phyloP scores from a whole-genome alignment of 2,888 invertebrate species.

The Drosophila antonietae region DNA sequence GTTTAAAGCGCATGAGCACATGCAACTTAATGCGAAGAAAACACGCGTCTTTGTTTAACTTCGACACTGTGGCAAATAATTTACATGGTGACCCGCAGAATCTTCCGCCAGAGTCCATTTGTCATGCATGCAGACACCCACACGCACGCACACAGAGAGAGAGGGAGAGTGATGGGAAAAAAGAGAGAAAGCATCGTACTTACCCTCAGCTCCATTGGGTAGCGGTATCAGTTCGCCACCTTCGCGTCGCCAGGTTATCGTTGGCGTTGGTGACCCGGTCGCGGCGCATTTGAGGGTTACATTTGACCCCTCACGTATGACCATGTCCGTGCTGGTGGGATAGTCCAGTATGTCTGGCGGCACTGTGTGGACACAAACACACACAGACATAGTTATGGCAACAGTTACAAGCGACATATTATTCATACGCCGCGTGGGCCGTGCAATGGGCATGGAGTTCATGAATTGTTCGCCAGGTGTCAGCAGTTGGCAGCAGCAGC shows the following conservation, averaged over 20 bases:
- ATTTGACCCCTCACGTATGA: conserved; percentile 93
- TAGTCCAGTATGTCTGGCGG: conserved; percentile 94
- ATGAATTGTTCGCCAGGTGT: conserved; percentile 63
- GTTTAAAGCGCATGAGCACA: conserved; percentile 47
- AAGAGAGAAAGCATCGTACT: conserved; percentile 48
- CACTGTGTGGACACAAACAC: conserved; percentile 85
- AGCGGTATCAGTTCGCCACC: conserved; percentile 90
- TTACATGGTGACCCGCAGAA: conserved; percentile 49
- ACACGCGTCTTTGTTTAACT: conserved; percentile 52
- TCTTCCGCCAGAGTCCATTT: conserved; percentile 48
- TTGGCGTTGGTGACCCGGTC: conserved; percentile 94
- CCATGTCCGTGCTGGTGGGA: conserved; percentile 93
- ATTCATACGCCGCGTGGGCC: conserved; percentile 72
- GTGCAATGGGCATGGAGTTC: conserved; percentile 30
- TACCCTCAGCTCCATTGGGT: conserved; percentile 89
- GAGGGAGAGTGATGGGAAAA: neutral
- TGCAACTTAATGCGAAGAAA: conserved; percentile 57
- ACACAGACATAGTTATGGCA: conserved; percentile 37
- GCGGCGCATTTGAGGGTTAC: conserved; percentile 94
- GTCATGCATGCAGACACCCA: conserved; percentile 50
- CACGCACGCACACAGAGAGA: conserved; percentile 5
- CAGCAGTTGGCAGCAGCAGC: conserved; percentile 46
- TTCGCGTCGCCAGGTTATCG: conserved; percentile 94
- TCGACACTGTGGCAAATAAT: conserved; percentile 54
- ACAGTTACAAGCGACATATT: conserved; percentile 65